Percentiles rank a stretch among this genome's conserved stretches.
Evolutionary conservation across 1,140 invertebrate genomes (phyloP).

Genomic region (Drosophila obscura): DNA sequence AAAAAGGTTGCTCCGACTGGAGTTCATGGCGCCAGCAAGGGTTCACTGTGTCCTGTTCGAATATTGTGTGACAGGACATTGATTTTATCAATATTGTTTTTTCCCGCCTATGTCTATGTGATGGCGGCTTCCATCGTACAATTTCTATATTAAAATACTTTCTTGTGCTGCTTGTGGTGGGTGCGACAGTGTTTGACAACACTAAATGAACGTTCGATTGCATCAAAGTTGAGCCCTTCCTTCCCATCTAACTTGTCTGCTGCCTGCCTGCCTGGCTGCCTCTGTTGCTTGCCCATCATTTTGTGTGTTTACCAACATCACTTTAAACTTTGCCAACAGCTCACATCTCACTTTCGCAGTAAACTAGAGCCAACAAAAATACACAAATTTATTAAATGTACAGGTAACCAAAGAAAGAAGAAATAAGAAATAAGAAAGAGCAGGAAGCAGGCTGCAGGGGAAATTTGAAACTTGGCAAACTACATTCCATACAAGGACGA

Average conservation of each 20-base stretch:
- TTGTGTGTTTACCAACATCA: constrained; percentile 66
- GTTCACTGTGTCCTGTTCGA: neutral
- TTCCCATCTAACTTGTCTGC: constrained; percentile 3
- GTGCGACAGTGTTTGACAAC: constrained; percentile 1
- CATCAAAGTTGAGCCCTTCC: constrained; percentile 18
- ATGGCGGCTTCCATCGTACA: neutral
- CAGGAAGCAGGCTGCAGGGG: neutral
- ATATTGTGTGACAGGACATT: too few relatives aligned
- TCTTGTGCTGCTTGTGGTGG: too few relatives aligned
- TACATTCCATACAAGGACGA: constrained; percentile 1
- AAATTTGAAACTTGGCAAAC: constrained; percentile 58
- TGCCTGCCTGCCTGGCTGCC: neutral
- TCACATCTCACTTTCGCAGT: constrained; percentile 60
- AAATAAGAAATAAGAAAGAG: constrained; percentile 19
- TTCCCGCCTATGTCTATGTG: too few relatives aligned
- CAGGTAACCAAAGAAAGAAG: constrained; percentile 52
- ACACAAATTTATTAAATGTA: constrained; percentile 72
- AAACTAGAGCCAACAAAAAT: constrained; percentile 30
- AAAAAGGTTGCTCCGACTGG: neutral
- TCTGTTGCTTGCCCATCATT: constrained; percentile 46
- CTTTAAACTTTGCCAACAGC: constrained; percentile 59
- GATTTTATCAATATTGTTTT: neutral
- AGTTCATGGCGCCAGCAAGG: constrained; percentile 16
- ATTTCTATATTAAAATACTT: neutral
- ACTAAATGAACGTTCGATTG: constrained; percentile 44